Conservation (phyloP, 2,888 invertebrate genomes). For the Aleiodes alternator region DNA sequence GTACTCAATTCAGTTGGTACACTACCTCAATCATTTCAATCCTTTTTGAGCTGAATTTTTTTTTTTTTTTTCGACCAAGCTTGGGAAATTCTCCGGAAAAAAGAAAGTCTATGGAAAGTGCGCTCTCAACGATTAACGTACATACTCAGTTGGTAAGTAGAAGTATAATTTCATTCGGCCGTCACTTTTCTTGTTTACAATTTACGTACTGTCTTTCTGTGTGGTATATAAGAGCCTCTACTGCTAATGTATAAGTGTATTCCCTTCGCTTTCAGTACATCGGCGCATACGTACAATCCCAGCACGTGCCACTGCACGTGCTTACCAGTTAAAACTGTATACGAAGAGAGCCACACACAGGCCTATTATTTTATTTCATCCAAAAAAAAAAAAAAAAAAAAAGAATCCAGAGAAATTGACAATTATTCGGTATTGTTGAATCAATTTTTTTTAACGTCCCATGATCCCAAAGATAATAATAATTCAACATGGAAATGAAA, state of each 20-base stretch:
- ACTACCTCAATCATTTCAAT: too few relatives aligned
- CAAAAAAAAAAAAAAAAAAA: conserved; percentile 4
- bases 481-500: too few relatives aligned
- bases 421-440: too few relatives aligned
- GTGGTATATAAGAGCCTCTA: neutral
- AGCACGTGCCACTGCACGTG: conserved; percentile 48
- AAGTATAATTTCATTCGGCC: conserved; percentile 45
- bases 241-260: conserved; percentile 20
- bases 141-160: conserved; percentile 20
- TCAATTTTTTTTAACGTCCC: too few relatives aligned
- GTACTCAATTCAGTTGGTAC: too few relatives aligned
- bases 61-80: neutral
- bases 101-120: conserved; percentile 29
- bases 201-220: conserved; percentile 33
- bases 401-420: neutral
- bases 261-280: conserved; percentile 39
- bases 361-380: conserved; percentile 20
- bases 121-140: conserved; percentile 7
- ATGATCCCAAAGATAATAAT: too few relatives aligned
- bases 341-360: neutral
- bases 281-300: conserved; percentile 37
- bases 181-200: conserved; percentile 51
- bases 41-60: neutral
- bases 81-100: neutral
- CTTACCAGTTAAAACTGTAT: conserved; percentile 15